A percentile compares a stretch with the other conserved stretches of the same genome.
Conservation (phyloP, 2,113 vertebrate species). For the Antechinus flavipes region DNA sequence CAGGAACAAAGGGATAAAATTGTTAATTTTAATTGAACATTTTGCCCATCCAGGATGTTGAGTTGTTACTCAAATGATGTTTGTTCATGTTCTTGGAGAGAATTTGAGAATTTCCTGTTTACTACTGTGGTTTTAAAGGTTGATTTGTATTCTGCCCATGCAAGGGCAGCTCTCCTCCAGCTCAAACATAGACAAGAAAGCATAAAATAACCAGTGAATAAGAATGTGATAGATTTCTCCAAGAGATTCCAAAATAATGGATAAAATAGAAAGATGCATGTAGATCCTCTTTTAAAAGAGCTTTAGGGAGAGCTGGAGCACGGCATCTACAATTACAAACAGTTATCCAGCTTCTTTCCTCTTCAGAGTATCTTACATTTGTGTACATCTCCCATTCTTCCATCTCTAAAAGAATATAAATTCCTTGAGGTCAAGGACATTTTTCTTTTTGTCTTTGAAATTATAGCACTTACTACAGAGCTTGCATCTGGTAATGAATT, state of each 20-base stretch:
- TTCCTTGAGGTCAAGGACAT: neutral
- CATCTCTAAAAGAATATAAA: neutral
- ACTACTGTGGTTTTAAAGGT: conserved; percentile 52
- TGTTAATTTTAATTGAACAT: conserved; percentile 27
- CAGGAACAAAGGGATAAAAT: neutral
- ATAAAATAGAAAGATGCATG: neutral
- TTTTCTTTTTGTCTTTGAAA: neutral
- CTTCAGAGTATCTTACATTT: neutral
- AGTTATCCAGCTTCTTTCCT: neutral
- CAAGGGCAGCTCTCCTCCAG: conserved; percentile 39
- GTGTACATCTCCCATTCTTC: neutral
- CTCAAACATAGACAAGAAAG: conserved; percentile 60
- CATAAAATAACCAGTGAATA: conserved; percentile 42
- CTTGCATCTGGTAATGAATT: neutral
- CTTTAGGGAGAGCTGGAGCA: neutral
- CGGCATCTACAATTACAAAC: neutral
- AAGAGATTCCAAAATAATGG: neutral
- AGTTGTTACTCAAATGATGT: neutral
- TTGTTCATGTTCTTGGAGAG: conserved; percentile 40
- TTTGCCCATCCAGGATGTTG: neutral
- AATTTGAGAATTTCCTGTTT: conserved; percentile 65
- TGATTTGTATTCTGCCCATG: conserved; percentile 40
- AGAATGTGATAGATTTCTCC: neutral
- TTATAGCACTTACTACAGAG: neutral
- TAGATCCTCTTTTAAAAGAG: neutral